Percentiles rank a stretch among this genome's conserved stretches.
phyloP scores from a whole-genome alignment of 2,888 invertebrate genomes.

The Diarsia brunnea region DNA sequence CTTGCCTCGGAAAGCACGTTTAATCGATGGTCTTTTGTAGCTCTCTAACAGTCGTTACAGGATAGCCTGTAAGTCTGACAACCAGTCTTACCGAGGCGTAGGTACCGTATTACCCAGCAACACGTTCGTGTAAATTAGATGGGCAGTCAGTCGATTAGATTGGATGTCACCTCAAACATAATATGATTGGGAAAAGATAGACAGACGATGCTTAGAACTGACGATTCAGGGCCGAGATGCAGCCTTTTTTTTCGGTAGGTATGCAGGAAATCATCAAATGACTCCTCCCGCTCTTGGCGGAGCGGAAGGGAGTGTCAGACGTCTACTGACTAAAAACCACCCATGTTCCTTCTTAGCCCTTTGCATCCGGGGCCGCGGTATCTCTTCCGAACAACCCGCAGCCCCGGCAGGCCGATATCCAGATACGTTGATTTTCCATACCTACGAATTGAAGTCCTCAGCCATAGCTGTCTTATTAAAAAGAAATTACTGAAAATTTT shows the following conservation, averaged over 20 bases:
- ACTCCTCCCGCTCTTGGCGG: no score
- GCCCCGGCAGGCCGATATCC: background rate
- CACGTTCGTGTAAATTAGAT: background rate
- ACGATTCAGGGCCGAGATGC: background rate
- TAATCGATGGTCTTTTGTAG: background rate
- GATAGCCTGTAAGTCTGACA: background rate
- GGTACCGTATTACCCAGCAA: background rate
- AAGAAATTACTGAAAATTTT: conserved; percentile 73
- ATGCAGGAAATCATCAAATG: no score
- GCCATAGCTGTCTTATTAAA: conserved; percentile 70
- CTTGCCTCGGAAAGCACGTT: background rate
- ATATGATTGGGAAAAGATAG: background rate
- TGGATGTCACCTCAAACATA: background rate
- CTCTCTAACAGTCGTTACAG: background rate
- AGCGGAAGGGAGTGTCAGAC: no score
- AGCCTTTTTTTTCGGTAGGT: no score
- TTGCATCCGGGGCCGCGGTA: no score
- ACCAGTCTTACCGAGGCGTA: background rate
- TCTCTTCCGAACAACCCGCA: no score
- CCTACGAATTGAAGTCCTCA: conserved; percentile 73
- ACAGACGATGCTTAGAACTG: background rate
- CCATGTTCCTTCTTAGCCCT: no score
- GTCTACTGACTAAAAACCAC: no score
- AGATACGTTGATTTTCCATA: conserved; percentile 63
- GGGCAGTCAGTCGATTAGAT: background rate